These are phyloP conservation scores for Cybosia mesomella DNA, from an alignment of 2,888 invertebrate species.

Conservation along the genomic window DNA sequence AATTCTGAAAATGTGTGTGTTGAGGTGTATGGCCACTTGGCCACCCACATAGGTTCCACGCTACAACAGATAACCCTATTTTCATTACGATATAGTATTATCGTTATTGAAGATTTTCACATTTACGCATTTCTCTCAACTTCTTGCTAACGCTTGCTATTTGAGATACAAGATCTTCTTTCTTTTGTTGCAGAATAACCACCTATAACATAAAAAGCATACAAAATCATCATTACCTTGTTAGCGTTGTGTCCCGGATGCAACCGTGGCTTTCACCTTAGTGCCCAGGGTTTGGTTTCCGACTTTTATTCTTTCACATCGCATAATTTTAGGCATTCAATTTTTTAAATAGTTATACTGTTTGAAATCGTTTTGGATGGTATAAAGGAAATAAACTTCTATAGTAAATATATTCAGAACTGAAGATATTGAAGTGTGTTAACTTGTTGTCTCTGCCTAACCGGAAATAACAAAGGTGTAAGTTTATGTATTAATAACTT, in stretches of 20 bases:
- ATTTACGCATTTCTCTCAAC: constrained; percentile 8
- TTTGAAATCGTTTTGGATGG: background rate
- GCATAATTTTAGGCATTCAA: background rate
- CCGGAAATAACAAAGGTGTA: background rate
- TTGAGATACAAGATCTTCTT: constrained; percentile 9
- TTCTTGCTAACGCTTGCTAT: background rate
- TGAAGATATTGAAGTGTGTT: background rate
- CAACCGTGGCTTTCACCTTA: background rate
- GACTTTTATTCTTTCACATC: background rate
- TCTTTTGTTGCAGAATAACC: constrained; percentile 7
- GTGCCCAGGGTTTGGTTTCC: background rate
- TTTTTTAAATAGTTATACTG: too few relatives aligned
- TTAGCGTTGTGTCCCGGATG: background rate
- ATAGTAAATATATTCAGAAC: background rate
- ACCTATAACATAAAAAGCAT: constrained; percentile 12
- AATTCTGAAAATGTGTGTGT: too few relatives aligned
- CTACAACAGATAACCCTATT: background rate
- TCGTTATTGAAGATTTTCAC: background rate
- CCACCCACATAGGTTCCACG: background rate
- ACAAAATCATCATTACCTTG: background rate
- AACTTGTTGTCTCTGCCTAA: background rate
- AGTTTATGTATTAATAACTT: background rate
- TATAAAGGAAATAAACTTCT: background rate
- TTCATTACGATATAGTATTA: background rate
- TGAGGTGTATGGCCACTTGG: too few relatives aligned